phyloP scores from a whole-genome alignment of 2,888 invertebrate species.

The Drosophila aldrichi region DNA sequence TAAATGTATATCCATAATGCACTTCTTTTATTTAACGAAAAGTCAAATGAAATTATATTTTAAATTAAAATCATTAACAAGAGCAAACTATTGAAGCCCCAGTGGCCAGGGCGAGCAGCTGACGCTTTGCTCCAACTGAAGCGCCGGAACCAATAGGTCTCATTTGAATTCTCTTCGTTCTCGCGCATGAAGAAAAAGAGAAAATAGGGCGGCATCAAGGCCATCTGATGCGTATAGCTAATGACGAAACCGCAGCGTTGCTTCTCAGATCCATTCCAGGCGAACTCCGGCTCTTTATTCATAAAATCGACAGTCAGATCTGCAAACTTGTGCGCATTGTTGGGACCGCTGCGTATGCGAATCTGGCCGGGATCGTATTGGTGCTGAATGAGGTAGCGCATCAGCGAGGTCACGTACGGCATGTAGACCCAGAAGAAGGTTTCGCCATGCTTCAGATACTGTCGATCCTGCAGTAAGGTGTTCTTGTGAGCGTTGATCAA shows the following conservation, averaged over 20 bases:
- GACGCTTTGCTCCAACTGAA: constrained; percentile 20
- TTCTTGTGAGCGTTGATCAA: constrained; percentile 30
- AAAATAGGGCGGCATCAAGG: background rate
- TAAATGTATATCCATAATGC: background rate
- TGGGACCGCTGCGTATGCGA: constrained; percentile 10
- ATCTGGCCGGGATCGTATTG: constrained; percentile 25
- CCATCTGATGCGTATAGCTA: constrained; percentile 26
- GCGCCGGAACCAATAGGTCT: constrained; percentile 31
- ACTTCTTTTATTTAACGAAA: background rate
- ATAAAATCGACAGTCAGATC: constrained; percentile 35
- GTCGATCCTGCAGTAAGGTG: background rate
- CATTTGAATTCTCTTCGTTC: background rate
- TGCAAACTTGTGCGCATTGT: background rate
- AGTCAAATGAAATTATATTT: background rate
- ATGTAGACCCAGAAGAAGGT: constrained; percentile 64
- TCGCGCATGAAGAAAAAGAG: constrained; percentile 46
- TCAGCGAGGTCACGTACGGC: constrained; percentile 43
- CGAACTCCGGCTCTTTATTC: background rate
- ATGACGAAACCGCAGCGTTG: constrained; percentile 42
- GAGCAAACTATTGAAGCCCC: background rate
- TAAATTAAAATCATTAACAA: background rate
- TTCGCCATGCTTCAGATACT: constrained; percentile 28
- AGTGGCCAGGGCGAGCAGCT: background rate
- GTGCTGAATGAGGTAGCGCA: constrained; percentile 11
- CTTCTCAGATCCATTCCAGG: background rate